Evolutionary conservation across 2,113 vertebrate species (phyloP).

Genomic region (Australoheros scitulus): DNA sequence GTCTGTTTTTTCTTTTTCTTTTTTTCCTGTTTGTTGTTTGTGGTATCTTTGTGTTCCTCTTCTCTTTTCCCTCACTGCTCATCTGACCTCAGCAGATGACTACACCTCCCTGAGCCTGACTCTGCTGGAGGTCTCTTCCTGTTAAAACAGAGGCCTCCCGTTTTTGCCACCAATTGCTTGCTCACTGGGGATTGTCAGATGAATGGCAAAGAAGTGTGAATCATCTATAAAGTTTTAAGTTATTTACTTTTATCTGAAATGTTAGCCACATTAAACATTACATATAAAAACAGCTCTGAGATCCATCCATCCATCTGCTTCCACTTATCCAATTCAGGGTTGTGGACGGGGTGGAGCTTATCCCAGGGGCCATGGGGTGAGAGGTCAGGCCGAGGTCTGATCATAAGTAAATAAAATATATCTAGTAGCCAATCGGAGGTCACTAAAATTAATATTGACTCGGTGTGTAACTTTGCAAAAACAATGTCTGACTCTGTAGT

Average conservation of each 20-base stretch:
- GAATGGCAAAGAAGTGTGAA: neutral
- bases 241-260: neutral
- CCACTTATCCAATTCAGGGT: too few species aligned
- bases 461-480: too few species aligned
- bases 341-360: too few species aligned
- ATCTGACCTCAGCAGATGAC: neutral
- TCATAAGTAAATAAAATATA: too few species aligned
- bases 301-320: too few species aligned
- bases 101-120: neutral
- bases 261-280: neutral
- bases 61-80: neutral
- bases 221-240: neutral
- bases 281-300: neutral
- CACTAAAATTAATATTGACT: too few species aligned
- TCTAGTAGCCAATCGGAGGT: too few species aligned
- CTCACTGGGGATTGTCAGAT: neutral
- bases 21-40: neutral
- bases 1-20: neutral
- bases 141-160: neutral
- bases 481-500: too few species aligned
- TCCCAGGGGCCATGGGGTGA: too few species aligned
- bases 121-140: neutral
- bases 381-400: too few species aligned
- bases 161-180: neutral
- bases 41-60: neutral